Conservation (phyloP, 2,888 invertebrate genomes). For the Aleiodes testaceus region DNA sequence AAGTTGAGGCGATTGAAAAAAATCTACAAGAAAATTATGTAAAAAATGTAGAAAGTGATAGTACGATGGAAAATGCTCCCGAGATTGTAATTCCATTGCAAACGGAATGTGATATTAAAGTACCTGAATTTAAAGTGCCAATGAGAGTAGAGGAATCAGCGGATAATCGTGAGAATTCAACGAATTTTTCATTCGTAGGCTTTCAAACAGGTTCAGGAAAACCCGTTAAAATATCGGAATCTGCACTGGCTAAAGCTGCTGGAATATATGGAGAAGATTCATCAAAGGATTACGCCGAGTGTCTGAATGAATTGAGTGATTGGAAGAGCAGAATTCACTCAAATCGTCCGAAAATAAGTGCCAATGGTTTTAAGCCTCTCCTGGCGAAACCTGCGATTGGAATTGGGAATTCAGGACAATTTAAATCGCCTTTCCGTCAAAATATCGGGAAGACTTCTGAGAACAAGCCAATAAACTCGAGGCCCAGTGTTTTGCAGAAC, state of each 20-base stretch:
- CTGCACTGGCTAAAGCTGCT: slow-evolving; percentile 51
- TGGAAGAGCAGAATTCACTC: slow-evolving; percentile 52
- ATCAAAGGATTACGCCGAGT: neutral
- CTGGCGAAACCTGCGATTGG: neutral
- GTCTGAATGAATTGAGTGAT: slow-evolving; percentile 37
- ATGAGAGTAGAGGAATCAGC: neutral
- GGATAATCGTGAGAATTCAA: too few relatives aligned
- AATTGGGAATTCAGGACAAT: neutral
- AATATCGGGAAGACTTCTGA: neutral
- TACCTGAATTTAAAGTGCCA: neutral
- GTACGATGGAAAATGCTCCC: neutral
- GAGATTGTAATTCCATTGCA: neutral
- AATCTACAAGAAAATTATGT: neutral
- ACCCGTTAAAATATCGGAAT: slow-evolving; percentile 54
- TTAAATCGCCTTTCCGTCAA: neutral
- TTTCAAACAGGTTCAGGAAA: slow-evolving; percentile 66
- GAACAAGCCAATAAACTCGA: neutral
- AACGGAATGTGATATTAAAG: slow-evolving; percentile 3
- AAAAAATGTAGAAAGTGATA: neutral
- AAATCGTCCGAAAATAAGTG: neutral
- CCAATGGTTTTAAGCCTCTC: neutral
- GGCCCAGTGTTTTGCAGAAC: neutral
- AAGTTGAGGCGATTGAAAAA: neutral
- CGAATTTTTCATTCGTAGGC: slow-evolving; percentile 43
- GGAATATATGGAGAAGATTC: slow-evolving; percentile 34